phyloP scores from a whole-genome alignment of 2,113 vertebrate species.

The Empidonax traillii region DNA sequence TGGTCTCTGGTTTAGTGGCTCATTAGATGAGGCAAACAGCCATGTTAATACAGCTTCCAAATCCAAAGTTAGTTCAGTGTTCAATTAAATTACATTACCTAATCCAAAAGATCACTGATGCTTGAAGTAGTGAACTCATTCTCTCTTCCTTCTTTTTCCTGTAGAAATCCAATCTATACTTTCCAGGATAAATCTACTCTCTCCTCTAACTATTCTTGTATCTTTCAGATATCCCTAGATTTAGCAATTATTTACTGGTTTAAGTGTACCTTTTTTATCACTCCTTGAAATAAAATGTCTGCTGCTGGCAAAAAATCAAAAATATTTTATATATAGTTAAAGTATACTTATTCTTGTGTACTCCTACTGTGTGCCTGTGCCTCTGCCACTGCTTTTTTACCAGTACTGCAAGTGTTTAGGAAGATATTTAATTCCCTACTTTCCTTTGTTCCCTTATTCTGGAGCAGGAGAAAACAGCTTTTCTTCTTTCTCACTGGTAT shows the following conservation, averaged over 20 bases:
- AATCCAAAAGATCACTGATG: neutral
- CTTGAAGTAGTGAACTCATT: neutral
- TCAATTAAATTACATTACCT: neutral
- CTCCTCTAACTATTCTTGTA: neutral
- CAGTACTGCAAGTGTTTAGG: neutral
- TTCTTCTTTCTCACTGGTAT: neutral
- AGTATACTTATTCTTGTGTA: neutral
- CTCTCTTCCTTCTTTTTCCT: neutral
- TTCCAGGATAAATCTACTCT: neutral
- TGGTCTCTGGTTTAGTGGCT: neutral
- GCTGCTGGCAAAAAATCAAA: neutral
- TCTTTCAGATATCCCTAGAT: neutral
- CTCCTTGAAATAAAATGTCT: neutral
- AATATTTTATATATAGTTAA: neutral
- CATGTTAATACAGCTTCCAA: neutral
- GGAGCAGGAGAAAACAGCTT: neutral
- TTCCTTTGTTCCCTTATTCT: neutral
- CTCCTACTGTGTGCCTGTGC: neutral
- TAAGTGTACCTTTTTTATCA: neutral
- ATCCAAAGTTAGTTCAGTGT: neutral
- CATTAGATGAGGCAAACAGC: neutral
- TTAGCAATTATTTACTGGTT: neutral
- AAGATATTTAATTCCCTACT: neutral
- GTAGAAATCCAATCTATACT: neutral
- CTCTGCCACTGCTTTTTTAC: neutral